A percentile compares a stretch with the other conserved stretches of the same genome.
phyloP scores from a whole-genome alignment of 2,888 invertebrate genomes.

The Mayetiola destructor region DNA sequence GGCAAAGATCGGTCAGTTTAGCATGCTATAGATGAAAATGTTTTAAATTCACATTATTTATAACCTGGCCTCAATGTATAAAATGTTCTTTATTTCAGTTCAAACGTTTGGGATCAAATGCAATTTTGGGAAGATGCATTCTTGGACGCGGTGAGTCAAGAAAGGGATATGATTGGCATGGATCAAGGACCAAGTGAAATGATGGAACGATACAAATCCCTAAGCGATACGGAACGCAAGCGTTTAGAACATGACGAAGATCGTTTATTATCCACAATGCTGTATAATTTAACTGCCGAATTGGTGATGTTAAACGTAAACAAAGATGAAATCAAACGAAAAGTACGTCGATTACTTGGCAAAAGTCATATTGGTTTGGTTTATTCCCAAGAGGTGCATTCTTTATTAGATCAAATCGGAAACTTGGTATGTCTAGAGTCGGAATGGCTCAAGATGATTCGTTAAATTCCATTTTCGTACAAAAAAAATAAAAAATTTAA shows the following conservation, averaged over 20 bases:
- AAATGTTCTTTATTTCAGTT: constrained; percentile 38
- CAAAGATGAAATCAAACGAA: constrained; percentile 69
- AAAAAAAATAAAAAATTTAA: background rate
- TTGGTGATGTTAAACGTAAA: constrained; percentile 85
- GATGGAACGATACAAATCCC: constrained; percentile 93
- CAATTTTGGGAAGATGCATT: constrained; percentile 99
- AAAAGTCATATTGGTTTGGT: constrained; percentile 97
- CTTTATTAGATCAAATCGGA: constrained; percentile 84
- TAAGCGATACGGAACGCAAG: constrained; percentile 86
- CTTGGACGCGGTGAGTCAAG: constrained; percentile 91
- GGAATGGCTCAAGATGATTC: constrained; percentile 5
- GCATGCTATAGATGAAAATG: background rate
- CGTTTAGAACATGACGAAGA: constrained; percentile 97
- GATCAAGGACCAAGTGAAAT: constrained; percentile 97
- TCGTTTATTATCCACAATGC: constrained; percentile 79
- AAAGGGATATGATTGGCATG: constrained; percentile 98
- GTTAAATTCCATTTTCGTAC: background rate
- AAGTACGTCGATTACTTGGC: constrained; percentile 80
- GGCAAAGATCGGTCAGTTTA: constrained; percentile 35
- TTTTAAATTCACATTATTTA: background rate
- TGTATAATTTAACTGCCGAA: constrained; percentile 92
- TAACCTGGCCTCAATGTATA: background rate
- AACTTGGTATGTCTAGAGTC: constrained; percentile 56
- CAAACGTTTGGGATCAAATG: constrained; percentile 94
- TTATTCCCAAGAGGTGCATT: constrained; percentile 95